Evolutionary conservation across 2,888 invertebrate genomes (phyloP).

Genomic region (Melolontha melolontha): DNA sequence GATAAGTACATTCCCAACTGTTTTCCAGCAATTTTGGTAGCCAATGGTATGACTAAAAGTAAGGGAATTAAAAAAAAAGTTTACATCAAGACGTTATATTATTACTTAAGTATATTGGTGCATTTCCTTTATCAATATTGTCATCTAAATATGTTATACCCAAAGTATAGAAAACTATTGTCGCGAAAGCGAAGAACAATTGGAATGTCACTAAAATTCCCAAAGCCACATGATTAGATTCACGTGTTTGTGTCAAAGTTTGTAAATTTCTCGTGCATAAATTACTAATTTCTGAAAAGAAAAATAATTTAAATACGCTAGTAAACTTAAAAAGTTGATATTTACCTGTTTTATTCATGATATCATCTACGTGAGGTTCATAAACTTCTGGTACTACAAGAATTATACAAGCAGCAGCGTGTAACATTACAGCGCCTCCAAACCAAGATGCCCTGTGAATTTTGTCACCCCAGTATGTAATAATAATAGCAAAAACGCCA

Average conservation of each 20-base stretch:
- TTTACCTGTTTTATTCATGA: conserved; percentile 52
- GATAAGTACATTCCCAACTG: conserved; percentile 59
- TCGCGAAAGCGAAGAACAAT: conserved; percentile 65
- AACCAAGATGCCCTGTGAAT: conserved; percentile 72
- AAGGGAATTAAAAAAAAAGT: conserved; percentile 60
- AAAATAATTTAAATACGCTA: not conserved
- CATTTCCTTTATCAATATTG: conserved; percentile 68
- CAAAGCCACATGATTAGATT: conserved; percentile 49
- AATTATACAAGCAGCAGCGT: conserved; percentile 66
- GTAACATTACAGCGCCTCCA: conserved; percentile 69
- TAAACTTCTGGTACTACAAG: conserved; percentile 71
- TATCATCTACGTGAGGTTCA: conserved; percentile 57
- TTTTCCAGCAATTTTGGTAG: conserved; percentile 56
- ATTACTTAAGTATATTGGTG: conserved; percentile 66
- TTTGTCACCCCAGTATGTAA: conserved; percentile 72
- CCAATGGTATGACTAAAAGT: conserved; percentile 55
- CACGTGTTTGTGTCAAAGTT: conserved; percentile 11
- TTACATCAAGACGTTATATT: conserved; percentile 7
- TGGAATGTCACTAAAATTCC: conserved; percentile 67
- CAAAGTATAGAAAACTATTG: conserved; percentile 68
- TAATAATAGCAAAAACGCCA: conserved; percentile 67
- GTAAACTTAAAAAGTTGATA: conserved; percentile 5
- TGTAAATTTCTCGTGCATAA: conserved; percentile 18
- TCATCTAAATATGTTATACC: conserved; percentile 74
- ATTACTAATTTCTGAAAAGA: conserved; percentile 15